Conservation (phyloP, 1,140 invertebrate species). For the Drosophila persimilis region DNA sequence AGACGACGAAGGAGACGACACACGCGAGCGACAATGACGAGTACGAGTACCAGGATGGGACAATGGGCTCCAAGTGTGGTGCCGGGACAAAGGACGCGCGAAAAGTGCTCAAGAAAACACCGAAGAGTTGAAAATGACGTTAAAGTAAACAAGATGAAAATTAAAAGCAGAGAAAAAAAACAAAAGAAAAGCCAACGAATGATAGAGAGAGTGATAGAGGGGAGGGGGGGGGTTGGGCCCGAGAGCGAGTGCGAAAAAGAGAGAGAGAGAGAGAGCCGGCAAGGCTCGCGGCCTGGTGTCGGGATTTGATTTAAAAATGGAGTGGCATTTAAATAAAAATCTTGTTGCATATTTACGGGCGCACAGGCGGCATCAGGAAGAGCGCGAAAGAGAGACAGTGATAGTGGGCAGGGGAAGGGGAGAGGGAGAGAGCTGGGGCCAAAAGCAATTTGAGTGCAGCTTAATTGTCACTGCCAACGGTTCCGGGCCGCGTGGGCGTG, state of each 20-base stretch:
- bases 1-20: constrained; percentile 45
- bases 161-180: constrained; percentile 63
- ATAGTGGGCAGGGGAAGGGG: too few species aligned
- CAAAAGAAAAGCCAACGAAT: constrained; percentile 23
- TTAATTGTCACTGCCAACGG: constrained; percentile 66
- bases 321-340: constrained; percentile 81
- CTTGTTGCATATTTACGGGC: constrained; percentile 77
- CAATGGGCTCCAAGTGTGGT: constrained; percentile 25
- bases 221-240: neutral
- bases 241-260: neutral
- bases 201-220: constrained; percentile 10
- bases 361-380: constrained; percentile 1
- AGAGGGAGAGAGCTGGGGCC: constrained; percentile 9
- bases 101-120: constrained; percentile 77
- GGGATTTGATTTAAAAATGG: constrained; percentile 81
- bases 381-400: constrained; percentile 1
- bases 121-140: constrained; percentile 82
- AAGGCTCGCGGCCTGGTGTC: constrained; percentile 43
- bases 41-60: constrained; percentile 38
- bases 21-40: constrained; percentile 62
- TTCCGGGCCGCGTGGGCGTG: neutral
- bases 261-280: constrained; percentile 1
- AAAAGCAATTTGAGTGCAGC: constrained; percentile 76
- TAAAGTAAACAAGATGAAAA: constrained; percentile 82
- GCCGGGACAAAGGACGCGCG: constrained; percentile 58